Base-by-base conservation (phyloP, 53 echinoderm and acorn worm genomes). In the Actinopyga echinites region DNA sequence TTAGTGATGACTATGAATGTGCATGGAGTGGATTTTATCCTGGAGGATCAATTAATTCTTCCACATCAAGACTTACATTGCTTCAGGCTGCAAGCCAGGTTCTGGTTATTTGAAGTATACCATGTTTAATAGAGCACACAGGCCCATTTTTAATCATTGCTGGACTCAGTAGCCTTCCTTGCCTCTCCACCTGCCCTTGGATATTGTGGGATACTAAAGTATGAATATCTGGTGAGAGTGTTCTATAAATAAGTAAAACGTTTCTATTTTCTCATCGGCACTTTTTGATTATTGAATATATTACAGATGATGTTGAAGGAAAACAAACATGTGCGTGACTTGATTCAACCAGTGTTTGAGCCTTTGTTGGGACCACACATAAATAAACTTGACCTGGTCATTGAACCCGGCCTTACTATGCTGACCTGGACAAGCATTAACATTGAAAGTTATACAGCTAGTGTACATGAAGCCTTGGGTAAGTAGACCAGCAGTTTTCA, bases 361-460 rank as follows among this genome's bases (percentile, higher is more conserved):
- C 92, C 96, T 21, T 45, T 96, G 79, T 91, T 93, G 92, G 84
- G 69, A n/a, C 86, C 96, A 12, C 96, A 96, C 63, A 66, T 93
- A 24, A 88, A 67, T 88, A 91, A 92, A 71, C 86, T 96, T 13
- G 93, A 96, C 80, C 59, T 66, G 15, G 92, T 87, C 9, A 58
- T 96, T 22, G 93, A 96, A 30, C 96, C 96, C 24, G 96, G 96
- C 6, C 85, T 96, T 36, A 91, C 90, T 8, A 85, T 83, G 84
- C 92, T 96, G 17, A 91, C 96, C 38, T 96, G 96, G 96, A 96
- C 96, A 37, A 96, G 96, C 55, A 92, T 96, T 79, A 96, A 91
- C 86, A 96, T 96, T 64, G 92, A 94, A 43, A 35, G 71, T 78
- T 96, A 84, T 71, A 86, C 90, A 33, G 93, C 87, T 9, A 42